Conservation (phyloP, 2,113 vertebrate genomes). For the Origma solitaria region DNA sequence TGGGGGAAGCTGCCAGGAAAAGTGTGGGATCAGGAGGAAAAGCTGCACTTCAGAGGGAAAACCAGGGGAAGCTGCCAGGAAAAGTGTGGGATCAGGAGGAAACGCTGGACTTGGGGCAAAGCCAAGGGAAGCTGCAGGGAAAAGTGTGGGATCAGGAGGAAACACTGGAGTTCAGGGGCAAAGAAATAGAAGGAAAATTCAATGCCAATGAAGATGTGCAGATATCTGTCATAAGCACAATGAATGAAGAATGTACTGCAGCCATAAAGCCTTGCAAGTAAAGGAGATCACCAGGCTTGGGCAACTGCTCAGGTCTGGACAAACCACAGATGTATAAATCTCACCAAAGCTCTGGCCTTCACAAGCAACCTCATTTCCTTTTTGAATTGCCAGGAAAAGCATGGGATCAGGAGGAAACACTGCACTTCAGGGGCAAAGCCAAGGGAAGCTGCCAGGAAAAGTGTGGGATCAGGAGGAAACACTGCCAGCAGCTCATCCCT, state of each 20-base stretch:
- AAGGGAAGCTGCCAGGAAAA: not conserved
- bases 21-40: no score
- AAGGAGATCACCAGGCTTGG: slow-evolving; percentile 74
- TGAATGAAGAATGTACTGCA: slow-evolving; percentile 97
- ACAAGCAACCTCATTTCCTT: slow-evolving; percentile 88
- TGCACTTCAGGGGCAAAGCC: no score
- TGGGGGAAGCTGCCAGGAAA: no score
- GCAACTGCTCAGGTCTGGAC: slow-evolving; percentile 83
- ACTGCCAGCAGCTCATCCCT: not conserved
- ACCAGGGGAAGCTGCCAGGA: no score
- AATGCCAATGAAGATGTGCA: slow-evolving; percentile 91
- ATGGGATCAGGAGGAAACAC: no score
- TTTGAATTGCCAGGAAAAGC: no score
- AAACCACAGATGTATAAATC: slow-evolving; percentile 88
- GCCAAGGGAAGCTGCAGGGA: no score
- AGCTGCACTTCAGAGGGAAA: no score
- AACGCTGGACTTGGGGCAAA: no score
- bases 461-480: not conserved
- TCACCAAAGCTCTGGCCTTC: slow-evolving; percentile 98
- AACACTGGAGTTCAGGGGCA: no score
- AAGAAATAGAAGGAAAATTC: slow-evolving; percentile 91
- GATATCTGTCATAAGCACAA: slow-evolving; percentile 96
- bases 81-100: no score
- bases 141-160: no score
- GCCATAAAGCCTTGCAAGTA: slow-evolving; percentile 95